Base-by-base conservation (phyloP, 1,140 invertebrate species). In the Paracyclopina nana region DNA sequence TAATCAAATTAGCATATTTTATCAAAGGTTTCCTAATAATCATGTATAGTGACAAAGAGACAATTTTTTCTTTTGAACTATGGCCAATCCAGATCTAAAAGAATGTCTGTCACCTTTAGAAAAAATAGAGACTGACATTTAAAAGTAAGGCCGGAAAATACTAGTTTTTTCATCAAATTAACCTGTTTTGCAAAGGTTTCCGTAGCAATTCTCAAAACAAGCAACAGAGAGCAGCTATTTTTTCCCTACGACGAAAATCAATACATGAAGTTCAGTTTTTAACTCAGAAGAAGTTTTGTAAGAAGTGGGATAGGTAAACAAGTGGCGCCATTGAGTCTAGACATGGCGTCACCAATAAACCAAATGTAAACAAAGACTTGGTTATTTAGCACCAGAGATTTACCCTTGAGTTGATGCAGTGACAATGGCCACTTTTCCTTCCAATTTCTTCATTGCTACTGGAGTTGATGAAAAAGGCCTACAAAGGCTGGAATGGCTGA, bases 351-450 rank as follows among this genome's bases (percentile, higher is more conserved):
- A n/a, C n/a, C n/a, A 6, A 53, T 29, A 34, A n/a, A 14, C 6
- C 18, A 45, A 38, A 14, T 55, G 16, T 52, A 31, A 3, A 31
- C 20, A 18, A 28, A 48, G 1, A 55, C 4, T 38, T n/a, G 14
- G 18, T 27, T 20, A 20, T 25, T 24, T 22, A 4, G 14, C 6
- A 46, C 12, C 16, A 28, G 12, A 27, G 29, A 11, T 18, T 58
- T 40, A 57, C 56, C 57, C 55, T 46, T 56, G 56, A 8, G 55
- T 57, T 25, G 55, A 58, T 16, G 55, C 56, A 14, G 56, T 57
- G 11, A 57, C 51, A 28, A 57, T 48, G 16, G 56, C 56, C 4
- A 57, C 55, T 53, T 57, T 57, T 12, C 53, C 56, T 48, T 43
- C 4, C 12, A 54, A 54, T 55, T 22, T 53, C n/a, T n/a, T n/a